These are phyloP conservation scores for Lottia gigantea DNA, from an alignment of 2,888 invertebrate genomes.

Conservation along the genomic window DNA sequence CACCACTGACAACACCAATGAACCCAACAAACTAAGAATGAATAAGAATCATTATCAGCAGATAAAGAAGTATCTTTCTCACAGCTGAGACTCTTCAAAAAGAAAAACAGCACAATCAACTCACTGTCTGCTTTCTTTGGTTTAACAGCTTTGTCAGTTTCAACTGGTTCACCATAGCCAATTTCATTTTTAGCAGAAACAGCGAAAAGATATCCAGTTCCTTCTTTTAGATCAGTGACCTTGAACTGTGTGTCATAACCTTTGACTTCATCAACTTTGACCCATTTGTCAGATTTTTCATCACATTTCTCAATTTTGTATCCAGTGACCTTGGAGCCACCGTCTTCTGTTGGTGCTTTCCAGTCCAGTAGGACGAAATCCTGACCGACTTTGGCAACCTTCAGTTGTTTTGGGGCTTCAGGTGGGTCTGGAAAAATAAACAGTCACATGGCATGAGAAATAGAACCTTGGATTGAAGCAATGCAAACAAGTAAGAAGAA, in stretches of 20 bases:
- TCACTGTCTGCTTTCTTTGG: constrained; percentile 30
- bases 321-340: constrained; percentile 46
- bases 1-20: too few species aligned
- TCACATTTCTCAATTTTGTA: constrained; percentile 39
- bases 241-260: constrained; percentile 32
- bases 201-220: constrained; percentile 81
- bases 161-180: constrained; percentile 76
- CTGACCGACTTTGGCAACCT: constrained; percentile 20
- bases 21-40: too few species aligned
- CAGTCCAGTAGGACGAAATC: constrained; percentile 47
- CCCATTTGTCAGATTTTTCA: constrained; percentile 26
- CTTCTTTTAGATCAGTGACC: constrained; percentile 44
- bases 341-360: constrained; percentile 62
- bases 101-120: not conserved
- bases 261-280: constrained; percentile 26
- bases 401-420: constrained; percentile 20
- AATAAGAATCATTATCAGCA: too few species aligned
- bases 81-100: too few species aligned
- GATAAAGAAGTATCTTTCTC: too few species aligned
- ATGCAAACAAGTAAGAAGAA: too few species aligned
- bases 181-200: constrained; percentile 86
- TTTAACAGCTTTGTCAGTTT: constrained; percentile 23
- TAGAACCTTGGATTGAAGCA: too few species aligned
- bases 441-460: not conserved
- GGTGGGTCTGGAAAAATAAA: constrained; percentile 23